Evolutionary conservation across 2,888 invertebrate species (phyloP).

Genomic region (Drosophila anomalata): DNA sequence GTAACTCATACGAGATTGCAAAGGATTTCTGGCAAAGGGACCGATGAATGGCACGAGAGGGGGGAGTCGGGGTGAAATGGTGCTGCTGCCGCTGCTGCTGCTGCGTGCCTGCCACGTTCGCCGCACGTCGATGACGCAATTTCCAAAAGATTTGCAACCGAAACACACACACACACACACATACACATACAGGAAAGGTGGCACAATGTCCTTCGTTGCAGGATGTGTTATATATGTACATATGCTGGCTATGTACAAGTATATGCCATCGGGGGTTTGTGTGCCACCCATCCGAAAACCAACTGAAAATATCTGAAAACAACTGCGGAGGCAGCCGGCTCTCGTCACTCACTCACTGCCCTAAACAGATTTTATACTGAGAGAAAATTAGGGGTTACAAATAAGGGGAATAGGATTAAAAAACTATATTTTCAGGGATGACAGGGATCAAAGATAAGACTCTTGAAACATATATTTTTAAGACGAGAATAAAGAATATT

Average conservation of each 20-base stretch:
- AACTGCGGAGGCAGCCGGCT: slow-evolving; percentile 55
- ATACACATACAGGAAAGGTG: slow-evolving; percentile 44
- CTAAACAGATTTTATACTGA: slow-evolving; percentile 33
- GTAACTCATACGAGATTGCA: slow-evolving; percentile 74
- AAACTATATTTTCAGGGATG: not conserved
- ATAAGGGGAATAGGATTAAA: no score
- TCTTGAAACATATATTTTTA: no score
- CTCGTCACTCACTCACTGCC: slow-evolving; percentile 50
- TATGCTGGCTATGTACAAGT: slow-evolving; percentile 1
- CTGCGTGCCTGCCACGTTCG: slow-evolving; percentile 79
- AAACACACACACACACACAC: slow-evolving; percentile 35
- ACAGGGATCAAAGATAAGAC: not conserved
- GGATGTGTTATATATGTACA: slow-evolving; percentile 23
- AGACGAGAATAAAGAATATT: no score
- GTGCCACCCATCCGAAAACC: slow-evolving; percentile 32
- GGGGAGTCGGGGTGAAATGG: slow-evolving; percentile 12
- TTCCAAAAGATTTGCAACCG: slow-evolving; percentile 68
- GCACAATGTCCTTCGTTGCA: slow-evolving; percentile 42
- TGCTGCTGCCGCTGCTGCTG: slow-evolving; percentile 60
- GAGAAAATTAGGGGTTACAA: not conserved
- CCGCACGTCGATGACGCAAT: slow-evolving; percentile 72
- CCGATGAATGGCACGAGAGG: slow-evolving; percentile 1
- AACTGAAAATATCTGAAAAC: slow-evolving; percentile 26
- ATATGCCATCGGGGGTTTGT: slow-evolving; percentile 27
- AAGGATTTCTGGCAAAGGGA: slow-evolving; percentile 56